These are phyloP conservation scores for Sceloporus undulatus DNA, from an alignment of 2,113 vertebrate genomes.

Conservation along the genomic window DNA sequence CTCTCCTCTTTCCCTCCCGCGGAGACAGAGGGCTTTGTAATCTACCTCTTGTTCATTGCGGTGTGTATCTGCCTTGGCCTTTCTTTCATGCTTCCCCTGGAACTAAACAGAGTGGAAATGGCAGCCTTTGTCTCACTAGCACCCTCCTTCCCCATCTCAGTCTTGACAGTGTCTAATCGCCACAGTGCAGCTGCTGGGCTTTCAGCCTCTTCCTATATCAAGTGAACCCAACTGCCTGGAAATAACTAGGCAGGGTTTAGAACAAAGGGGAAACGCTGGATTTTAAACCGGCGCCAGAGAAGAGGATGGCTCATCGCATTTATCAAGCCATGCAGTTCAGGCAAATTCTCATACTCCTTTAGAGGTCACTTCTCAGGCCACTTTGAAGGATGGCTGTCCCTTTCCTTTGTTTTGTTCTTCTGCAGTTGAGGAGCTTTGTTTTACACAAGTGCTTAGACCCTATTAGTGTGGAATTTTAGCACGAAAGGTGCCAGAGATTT, in stretches of 20 bases:
- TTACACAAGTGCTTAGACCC: neutral
- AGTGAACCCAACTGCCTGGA: neutral
- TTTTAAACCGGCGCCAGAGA: rapidly evolving
- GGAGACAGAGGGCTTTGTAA: rapidly evolving
- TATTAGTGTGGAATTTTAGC: neutral
- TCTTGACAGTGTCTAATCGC: conserved; percentile 36
- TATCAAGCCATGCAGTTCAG: neutral
- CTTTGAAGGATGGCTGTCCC: neutral
- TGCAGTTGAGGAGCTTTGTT: neutral
- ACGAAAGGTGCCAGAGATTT: neutral
- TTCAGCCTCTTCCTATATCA: neutral
- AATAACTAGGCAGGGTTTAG: neutral
- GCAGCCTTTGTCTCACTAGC: conserved; percentile 77
- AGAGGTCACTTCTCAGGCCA: neutral
- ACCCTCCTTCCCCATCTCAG: conserved; percentile 43
- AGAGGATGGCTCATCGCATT: too few relatives aligned
- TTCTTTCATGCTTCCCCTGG: neutral
- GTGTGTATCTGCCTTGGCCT: neutral
- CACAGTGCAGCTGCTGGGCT: conserved; percentile 35
- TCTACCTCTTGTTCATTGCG: neutral
- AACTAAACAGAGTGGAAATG: conserved; percentile 27
- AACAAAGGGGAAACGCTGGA: rapidly evolving
- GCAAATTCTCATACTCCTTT: neutral
- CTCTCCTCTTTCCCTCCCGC: rapidly evolving
- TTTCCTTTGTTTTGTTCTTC: neutral